Evolutionary conservation across 1,140 invertebrate genomes (phyloP).

Genomic region (Aplysia californica): DNA sequence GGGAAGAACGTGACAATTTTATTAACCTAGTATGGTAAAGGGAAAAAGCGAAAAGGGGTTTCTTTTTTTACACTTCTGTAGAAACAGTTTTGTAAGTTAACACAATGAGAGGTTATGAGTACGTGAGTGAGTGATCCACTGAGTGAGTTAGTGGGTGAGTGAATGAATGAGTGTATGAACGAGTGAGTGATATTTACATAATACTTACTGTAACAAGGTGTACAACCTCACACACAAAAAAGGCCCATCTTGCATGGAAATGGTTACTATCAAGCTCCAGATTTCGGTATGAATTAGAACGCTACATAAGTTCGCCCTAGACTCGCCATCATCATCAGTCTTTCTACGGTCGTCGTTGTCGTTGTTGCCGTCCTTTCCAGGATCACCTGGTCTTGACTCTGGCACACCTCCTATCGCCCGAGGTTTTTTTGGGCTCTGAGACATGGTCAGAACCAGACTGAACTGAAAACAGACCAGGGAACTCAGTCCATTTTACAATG

Average conservation of each 20-base stretch:
- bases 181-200: background rate
- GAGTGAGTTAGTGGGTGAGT: background rate
- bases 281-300: slow-evolving; percentile 74
- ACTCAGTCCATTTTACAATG: no score
- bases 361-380: background rate
- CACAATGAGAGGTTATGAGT: background rate
- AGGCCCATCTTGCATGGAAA: slow-evolving; percentile 61
- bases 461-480: no score
- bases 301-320: background rate
- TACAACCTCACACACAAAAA: slow-evolving; percentile 12
- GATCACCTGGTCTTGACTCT: background rate
- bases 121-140: no score
- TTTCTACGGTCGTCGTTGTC: background rate
- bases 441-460: slow-evolving; percentile 45
- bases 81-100: background rate
- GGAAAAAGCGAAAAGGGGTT: no score
- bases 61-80: background rate
- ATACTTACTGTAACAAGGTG: slow-evolving; percentile 11
- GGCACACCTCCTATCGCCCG: background rate
- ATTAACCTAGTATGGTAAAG: no score
- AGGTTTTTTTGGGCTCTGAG: slow-evolving; percentile 21
- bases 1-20: no score
- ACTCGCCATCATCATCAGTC: slow-evolving; percentile 22
- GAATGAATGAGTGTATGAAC: background rate
- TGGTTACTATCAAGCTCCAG: slow-evolving; percentile 75